Evolutionary conservation across 1,140 invertebrate species (phyloP), one percentile per base, ranked within the genome.

Genomic region (Drosophila lacteicornis): DNA sequence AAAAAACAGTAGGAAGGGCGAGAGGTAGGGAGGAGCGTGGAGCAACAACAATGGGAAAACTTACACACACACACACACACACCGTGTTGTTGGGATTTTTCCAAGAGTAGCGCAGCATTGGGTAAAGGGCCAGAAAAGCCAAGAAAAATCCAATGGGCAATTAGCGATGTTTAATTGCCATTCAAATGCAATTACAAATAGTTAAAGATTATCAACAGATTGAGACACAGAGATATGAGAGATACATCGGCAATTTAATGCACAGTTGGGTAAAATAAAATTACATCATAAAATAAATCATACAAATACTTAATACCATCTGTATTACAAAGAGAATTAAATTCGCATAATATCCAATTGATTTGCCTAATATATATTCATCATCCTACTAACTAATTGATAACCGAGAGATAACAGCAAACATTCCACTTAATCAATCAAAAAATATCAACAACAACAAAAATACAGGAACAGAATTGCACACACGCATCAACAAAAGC

Each of bases 361-460:
- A 9, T 33, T 33, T 43, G 30, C 15, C 19, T 17, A 65, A 65
- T 65, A 42, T 33, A 60, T 65, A 45, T 65, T 45, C 61, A 60
- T 42, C 51, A 51, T 19, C 15, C 17, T 19, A 19, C 19, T 53
- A 69, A 69, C 61, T 66, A 69, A 69, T 69, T 69, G 66, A 69
- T 67, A 42, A 25, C 22, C 38, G 22, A 53, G 45, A 53, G 67
- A 70, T 68, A 68, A 47, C 67, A 46, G 36, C 67, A 53, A 70
- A 70, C 67, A 68, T 70, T 68, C 49, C 62, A 70, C 62, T 70
- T 68, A 70, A 70, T 70, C 67, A 67, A 70, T 66, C 57, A 65
- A 59, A 58, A 42, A 65, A 60, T 43, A 38, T 43, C 40, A 62
- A 46, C 47, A 70, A 42, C 51, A 11, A n/a, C 25, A 50, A 73